Evolutionary conservation across 2,113 vertebrate species (phyloP).

Genomic region (Gallinago jamesoni): DNA sequence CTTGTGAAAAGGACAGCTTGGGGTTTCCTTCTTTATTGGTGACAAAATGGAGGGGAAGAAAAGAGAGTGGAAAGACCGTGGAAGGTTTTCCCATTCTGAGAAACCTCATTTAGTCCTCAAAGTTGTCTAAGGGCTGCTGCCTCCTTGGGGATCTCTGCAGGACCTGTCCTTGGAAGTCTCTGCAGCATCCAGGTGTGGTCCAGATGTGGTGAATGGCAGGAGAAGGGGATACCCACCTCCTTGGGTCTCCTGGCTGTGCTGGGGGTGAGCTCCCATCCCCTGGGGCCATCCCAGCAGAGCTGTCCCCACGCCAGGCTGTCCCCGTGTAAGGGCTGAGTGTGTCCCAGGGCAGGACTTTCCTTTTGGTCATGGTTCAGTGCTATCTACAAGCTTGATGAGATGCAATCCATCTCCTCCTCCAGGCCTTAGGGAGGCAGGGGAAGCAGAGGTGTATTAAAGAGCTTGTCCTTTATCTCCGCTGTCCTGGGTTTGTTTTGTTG

Average conservation of each 20-base stretch:
- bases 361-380: background rate
- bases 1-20: background rate
- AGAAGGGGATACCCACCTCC: background rate
- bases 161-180: too few relatives aligned
- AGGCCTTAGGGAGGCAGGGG: background rate
- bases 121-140: background rate
- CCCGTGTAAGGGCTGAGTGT: background rate
- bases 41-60: background rate
- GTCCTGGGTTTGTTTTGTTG: background rate
- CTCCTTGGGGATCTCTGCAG: background rate
- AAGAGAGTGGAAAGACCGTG: background rate
- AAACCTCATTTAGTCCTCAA: background rate
- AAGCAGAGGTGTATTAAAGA: background rate
- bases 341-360: background rate
- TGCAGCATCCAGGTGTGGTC: too few relatives aligned
- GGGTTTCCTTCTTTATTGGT: background rate
- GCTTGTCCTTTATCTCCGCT: background rate
- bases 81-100: background rate
- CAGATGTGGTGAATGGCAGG: background rate
- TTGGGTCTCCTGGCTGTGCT: background rate
- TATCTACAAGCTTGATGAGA: background rate
- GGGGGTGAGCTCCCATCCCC: background rate
- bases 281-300: background rate
- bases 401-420: background rate
- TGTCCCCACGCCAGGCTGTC: background rate